Percentiles rank a stretch among this genome's conserved stretches.
Evolutionary conservation across 2,113 vertebrate species (phyloP).

Genomic region (Erythrolamprus reginae): DNA sequence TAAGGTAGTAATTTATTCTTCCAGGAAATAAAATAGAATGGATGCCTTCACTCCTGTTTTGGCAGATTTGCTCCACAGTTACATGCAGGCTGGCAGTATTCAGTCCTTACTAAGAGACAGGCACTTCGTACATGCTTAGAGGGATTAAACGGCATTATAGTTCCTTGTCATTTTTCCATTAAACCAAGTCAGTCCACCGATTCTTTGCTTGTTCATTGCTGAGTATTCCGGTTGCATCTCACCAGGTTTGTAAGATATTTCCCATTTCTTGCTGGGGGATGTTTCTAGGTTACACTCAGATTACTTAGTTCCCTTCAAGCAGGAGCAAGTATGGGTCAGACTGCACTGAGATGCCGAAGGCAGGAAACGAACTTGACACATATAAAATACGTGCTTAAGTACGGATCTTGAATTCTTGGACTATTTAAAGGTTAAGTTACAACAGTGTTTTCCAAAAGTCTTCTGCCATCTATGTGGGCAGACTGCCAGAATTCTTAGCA

Average conservation of each 20-base stretch:
- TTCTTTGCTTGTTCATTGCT: background rate
- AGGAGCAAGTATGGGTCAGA: background rate
- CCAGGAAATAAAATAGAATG: background rate
- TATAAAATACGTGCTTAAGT: background rate
- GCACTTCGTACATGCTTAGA: background rate
- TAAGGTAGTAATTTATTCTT: background rate
- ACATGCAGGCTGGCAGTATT: background rate
- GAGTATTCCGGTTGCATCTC: background rate
- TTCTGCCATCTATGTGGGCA: background rate
- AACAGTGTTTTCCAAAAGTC: background rate
- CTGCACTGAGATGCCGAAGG: background rate
- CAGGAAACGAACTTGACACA: background rate
- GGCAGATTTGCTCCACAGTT: background rate
- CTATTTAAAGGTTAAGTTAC: background rate
- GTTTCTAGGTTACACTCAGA: background rate
- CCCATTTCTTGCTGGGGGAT: background rate
- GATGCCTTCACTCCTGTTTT: background rate
- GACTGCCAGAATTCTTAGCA: background rate
- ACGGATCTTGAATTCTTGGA: background rate
- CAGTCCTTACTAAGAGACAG: background rate
- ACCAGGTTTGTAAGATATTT: background rate
- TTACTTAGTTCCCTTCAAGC: background rate
- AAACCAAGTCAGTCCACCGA: background rate
- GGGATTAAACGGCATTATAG: background rate
- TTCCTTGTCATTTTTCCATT: background rate